Percentiles rank a stretch among this genome's conserved stretches.
Conservation (phyloP, 2,113 vertebrate species). For the Clinocottus analis region DNA sequence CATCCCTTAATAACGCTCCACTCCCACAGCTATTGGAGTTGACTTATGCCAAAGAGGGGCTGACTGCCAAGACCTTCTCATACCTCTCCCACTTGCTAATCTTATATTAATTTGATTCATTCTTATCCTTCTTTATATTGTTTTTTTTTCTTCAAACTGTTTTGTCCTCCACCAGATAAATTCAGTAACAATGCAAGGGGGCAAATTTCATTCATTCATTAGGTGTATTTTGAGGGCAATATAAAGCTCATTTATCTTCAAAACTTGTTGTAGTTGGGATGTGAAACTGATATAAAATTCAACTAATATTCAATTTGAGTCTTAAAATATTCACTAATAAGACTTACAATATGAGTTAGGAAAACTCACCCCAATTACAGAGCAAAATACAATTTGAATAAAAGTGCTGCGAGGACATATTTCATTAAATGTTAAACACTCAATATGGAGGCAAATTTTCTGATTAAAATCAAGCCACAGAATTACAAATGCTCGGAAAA, state of each 20-base stretch:
- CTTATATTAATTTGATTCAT: conserved; percentile 35
- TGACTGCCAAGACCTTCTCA: conserved; percentile 52
- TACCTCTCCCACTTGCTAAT: conserved; percentile 29
- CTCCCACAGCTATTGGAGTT: conserved; percentile 50
- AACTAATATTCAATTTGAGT: conserved; percentile 68
- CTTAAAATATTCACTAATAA: conserved; percentile 70
- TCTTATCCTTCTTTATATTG: conserved; percentile 19
- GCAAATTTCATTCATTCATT: conserved; percentile 14
- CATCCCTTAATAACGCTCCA: conserved; percentile 55
- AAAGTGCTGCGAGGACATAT: conserved; percentile 73
- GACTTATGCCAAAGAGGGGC: conserved; percentile 42
- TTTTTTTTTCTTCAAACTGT: neutral
- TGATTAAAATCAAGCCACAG: conserved; percentile 69
- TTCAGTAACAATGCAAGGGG: conserved; percentile 4
- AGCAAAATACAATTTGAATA: conserved; percentile 76
- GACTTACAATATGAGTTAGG: conserved; percentile 63
- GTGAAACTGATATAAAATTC: conserved; percentile 48
- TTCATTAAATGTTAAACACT: conserved; percentile 78
- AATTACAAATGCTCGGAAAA: conserved; percentile 60
- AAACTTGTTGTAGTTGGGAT: conserved; percentile 28
- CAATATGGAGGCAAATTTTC: conserved; percentile 64
- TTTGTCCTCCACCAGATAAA: conserved; percentile 25
- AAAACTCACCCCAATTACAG: conserved; percentile 74
- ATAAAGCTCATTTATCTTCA: conserved; percentile 32
- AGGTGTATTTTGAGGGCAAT: conserved; percentile 19